Conservation (phyloP, 2,113 vertebrate genomes). For the Labeo catla region DNA sequence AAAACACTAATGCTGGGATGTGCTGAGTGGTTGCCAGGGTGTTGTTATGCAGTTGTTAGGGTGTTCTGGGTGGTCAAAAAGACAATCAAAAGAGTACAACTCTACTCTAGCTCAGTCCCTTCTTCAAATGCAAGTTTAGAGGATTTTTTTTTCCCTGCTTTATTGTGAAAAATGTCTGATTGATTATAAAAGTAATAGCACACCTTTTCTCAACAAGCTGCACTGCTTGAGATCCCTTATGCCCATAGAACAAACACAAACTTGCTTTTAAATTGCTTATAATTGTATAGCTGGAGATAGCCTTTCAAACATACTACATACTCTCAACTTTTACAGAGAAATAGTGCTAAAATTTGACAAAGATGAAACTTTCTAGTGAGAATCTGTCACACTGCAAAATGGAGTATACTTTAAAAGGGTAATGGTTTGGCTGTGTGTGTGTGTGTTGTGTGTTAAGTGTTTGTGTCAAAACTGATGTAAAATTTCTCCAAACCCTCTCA, state of each 20-base stretch:
- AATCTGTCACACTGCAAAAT: no score
- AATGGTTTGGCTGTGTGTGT: neutral
- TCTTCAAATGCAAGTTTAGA: neutral
- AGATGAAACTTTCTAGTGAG: neutral
- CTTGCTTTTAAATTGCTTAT: neutral
- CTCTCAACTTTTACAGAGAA: neutral
- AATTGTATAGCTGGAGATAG: neutral
- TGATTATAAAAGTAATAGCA: neutral
- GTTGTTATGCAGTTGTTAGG: conserved; percentile 12
- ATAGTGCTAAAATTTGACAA: neutral
- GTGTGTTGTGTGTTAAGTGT: neutral
- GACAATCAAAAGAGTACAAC: neutral
- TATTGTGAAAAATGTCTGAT: neutral
- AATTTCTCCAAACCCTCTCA: neutral
- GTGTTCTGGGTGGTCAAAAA: neutral
- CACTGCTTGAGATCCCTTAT: neutral
- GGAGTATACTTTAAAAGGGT: neutral
- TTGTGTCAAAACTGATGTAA: neutral
- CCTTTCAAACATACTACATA: neutral
- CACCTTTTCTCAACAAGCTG: neutral
- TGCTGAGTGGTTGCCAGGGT: neutral
- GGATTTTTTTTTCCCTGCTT: no score
- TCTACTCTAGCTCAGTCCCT: neutral
- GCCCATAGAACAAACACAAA: neutral
- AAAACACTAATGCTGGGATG: neutral